These are phyloP conservation scores for Strigamia transsilvanica DNA, from an alignment of 2,888 invertebrate species.

Conservation along the genomic window DNA sequence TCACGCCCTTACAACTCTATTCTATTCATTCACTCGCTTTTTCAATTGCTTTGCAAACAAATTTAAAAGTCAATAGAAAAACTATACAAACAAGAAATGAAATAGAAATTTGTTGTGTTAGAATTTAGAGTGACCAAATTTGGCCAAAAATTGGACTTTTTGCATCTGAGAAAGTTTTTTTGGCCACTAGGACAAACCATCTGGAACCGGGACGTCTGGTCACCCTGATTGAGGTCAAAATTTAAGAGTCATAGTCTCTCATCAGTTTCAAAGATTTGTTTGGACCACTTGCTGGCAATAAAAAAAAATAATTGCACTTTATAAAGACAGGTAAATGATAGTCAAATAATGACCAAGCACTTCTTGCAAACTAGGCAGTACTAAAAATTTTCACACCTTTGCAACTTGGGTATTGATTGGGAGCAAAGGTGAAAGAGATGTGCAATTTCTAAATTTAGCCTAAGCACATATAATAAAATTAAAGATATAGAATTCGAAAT, in stretches of 20 bases:
- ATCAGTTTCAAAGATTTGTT: background rate
- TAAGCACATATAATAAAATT: too few species aligned
- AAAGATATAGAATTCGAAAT: too few species aligned
- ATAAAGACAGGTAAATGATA: constrained; percentile 39
- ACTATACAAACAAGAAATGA: background rate
- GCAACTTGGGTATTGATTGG: background rate
- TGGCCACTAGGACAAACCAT: too few species aligned
- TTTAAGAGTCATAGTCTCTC: too few species aligned
- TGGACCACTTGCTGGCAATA: constrained; percentile 6
- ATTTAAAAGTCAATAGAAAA: background rate
- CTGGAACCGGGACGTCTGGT: too few species aligned
- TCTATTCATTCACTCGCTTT: background rate
- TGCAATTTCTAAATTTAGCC: background rate
- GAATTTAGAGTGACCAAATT: too few species aligned
- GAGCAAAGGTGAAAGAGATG: background rate
- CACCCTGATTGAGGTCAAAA: too few species aligned
- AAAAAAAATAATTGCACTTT: constrained; percentile 21
- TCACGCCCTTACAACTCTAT: background rate
- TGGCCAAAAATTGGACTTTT: too few species aligned
- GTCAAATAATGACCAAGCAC: constrained; percentile 23
- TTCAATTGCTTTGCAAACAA: background rate
- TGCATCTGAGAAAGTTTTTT: too few species aligned
- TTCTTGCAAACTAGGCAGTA: constrained; percentile 6
- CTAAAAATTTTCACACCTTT: constrained; percentile 36
- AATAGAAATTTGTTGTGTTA: too few species aligned